Conservation (phyloP, 2,797 vertebrate genomes). For the Lutjanus campechanus region DNA sequence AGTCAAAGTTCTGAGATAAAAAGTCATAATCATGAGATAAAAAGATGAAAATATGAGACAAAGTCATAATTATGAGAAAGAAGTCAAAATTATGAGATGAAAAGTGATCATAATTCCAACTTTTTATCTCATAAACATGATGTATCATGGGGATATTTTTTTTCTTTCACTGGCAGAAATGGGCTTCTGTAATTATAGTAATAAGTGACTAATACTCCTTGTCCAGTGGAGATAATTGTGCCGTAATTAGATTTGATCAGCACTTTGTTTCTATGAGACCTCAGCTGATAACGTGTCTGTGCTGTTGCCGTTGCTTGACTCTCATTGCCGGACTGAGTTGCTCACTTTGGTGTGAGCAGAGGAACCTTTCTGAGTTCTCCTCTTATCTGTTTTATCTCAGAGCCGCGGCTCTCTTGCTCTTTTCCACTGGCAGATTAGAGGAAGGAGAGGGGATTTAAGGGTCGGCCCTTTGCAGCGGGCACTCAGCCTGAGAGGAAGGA, state of each 20-base stretch:
- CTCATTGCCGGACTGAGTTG: neutral
- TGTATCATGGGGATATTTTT: too few species aligned
- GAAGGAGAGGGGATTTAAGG: slow-evolving; percentile 25
- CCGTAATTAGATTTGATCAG: neutral
- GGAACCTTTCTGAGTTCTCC: neutral
- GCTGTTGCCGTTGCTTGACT: neutral
- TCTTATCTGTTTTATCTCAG: slow-evolving; percentile 28
- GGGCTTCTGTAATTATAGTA: too few species aligned
- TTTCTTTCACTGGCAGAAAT: too few species aligned
- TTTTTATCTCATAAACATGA: too few species aligned
- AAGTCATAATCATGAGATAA: too few species aligned
- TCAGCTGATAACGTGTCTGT: neutral
- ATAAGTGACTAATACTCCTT: neutral
- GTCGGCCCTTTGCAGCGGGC: slow-evolving; percentile 29
- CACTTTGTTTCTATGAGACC: neutral
- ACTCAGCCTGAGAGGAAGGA: slow-evolving; percentile 40
- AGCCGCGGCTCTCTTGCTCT: neutral
- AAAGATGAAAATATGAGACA: too few species aligned
- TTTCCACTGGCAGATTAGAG: slow-evolving; percentile 39
- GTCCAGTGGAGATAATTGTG: neutral
- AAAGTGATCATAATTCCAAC: too few species aligned
- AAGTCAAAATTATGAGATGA: too few species aligned
- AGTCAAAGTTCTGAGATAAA: too few species aligned
- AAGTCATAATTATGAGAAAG: too few species aligned
- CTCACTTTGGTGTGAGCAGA: neutral